These are phyloP conservation scores for Pogonus chalceus DNA, from an alignment of 1,140 invertebrate genomes.

Conservation along the genomic window DNA sequence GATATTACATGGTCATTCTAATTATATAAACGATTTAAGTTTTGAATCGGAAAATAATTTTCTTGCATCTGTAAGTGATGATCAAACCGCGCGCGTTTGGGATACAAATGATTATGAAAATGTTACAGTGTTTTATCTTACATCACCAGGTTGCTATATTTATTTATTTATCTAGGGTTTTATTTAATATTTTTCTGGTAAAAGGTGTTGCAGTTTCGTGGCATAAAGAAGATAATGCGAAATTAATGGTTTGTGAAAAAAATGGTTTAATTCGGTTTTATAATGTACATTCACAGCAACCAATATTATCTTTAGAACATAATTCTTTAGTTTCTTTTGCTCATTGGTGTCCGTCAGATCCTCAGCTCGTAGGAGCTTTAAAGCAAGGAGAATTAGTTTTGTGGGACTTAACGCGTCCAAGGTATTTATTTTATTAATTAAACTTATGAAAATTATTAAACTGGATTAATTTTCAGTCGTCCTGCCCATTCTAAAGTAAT, in stretches of 20 bases:
- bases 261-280: constrained; percentile 62
- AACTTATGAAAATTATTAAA: not conserved
- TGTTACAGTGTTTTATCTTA: constrained; percentile 48
- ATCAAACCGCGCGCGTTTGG: constrained; percentile 65
- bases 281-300: constrained; percentile 54
- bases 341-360: constrained; percentile 57
- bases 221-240: constrained; percentile 59
- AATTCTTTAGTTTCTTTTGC: constrained; percentile 51
- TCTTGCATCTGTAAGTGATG: constrained; percentile 65
- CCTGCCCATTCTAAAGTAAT: constrained; percentile 43
- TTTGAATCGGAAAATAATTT: constrained; percentile 59
- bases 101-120: constrained; percentile 42
- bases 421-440: constrained; percentile 26
- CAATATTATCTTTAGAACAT: constrained; percentile 60
- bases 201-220: constrained; percentile 55
- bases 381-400: constrained; percentile 51
- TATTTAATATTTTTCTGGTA: constrained; percentile 9
- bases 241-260: constrained; percentile 66
- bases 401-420: constrained; percentile 51
- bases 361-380: constrained; percentile 48
- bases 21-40: constrained; percentile 58
- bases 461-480: constrained; percentile 34
- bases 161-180: constrained; percentile 5
- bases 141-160: constrained; percentile 46
- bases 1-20: constrained; percentile 52